Evolutionary conservation across 1,140 invertebrate genomes (phyloP), one percentile per base, ranked within the genome.

Genomic region (Eubasilissa regina): DNA sequence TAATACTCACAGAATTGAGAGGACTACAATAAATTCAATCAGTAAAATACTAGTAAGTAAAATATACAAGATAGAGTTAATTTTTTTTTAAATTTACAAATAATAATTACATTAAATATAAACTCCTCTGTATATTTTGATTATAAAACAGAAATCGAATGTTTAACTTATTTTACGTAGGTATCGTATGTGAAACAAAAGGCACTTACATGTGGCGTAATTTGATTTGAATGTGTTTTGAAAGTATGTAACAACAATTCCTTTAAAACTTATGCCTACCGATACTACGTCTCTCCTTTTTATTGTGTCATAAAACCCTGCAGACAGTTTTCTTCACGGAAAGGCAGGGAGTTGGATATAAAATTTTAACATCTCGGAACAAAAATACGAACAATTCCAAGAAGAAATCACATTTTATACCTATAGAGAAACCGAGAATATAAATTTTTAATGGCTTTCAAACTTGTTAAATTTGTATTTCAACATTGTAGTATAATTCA

Each of bases 241-340:
- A 68, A 68, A 68, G 64, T 68, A 68, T 44, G n/a, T 68, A 68
- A 68, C 64, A 68, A 68, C 64, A 68, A 68, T 68, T 21, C 64
- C 64, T 8, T 68, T n/a, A 68, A 68, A 68, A 68, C 64, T 68
- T 68, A 68, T 68, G 64, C 64, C 64, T 45, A 68, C 43, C 64
- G 64, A 68, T 68, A 68, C 64, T 68, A 47, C 64, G 64, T 68
- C 64, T 68, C 47, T 44, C 64, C 13, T 64, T 60, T 68, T 68
- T 68, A 68, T 68, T 47, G 64, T 47, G 44, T n/a, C 44, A 68
- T 68, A 68, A 68, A 68, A 68, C 64, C 64, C 44, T 68, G 10
- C 64, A 68, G 64, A 68, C 64, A 68, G 43, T 47, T 21, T 44
- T 12, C 7, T 44, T 21, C n/a, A 7, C 43, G 44, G 25, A 68